Conservation (phyloP, 2,888 invertebrate genomes). For the Petrolisthes cinctipes region DNA sequence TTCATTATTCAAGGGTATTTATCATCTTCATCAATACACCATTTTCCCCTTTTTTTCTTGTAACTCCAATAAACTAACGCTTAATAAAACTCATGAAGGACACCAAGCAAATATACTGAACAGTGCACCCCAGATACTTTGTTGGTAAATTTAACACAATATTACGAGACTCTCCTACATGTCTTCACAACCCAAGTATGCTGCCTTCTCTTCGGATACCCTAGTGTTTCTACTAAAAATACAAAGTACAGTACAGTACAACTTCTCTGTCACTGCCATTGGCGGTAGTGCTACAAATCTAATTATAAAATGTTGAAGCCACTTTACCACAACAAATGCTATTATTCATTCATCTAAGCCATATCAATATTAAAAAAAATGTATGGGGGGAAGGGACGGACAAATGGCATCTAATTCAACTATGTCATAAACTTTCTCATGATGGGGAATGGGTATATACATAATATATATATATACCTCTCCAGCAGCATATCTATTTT, state of each 20-base stretch:
- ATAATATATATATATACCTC: background rate
- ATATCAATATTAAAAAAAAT: conserved; percentile 21
- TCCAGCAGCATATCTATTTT: background rate
- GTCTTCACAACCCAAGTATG: conserved; percentile 27
- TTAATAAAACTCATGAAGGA: too few relatives aligned
- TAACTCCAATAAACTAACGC: too few relatives aligned
- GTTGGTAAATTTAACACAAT: too few relatives aligned
- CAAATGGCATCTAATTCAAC: conserved; percentile 6
- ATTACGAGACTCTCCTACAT: too few relatives aligned
- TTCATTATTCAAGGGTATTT: too few relatives aligned
- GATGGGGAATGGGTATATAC: background rate
- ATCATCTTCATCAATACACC: too few relatives aligned
- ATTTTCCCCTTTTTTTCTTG: too few relatives aligned
- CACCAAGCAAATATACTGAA: too few relatives aligned
- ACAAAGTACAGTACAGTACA: conserved; percentile 4
- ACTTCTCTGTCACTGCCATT: conserved; percentile 30
- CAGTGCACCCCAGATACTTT: too few relatives aligned
- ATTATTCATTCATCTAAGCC: conserved; percentile 30
- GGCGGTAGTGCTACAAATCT: conserved; percentile 37
- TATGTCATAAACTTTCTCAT: background rate
- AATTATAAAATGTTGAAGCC: conserved; percentile 49
- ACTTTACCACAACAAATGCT: conserved; percentile 33
- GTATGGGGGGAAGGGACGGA: background rate
- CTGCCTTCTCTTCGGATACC: conserved; percentile 13
- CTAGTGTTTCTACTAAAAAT: conserved; percentile 32